Percentiles rank a stretch among this genome's conserved stretches.
Conservation (phyloP, 2,113 vertebrate species). For the Xenotilapia caudafasciata region DNA sequence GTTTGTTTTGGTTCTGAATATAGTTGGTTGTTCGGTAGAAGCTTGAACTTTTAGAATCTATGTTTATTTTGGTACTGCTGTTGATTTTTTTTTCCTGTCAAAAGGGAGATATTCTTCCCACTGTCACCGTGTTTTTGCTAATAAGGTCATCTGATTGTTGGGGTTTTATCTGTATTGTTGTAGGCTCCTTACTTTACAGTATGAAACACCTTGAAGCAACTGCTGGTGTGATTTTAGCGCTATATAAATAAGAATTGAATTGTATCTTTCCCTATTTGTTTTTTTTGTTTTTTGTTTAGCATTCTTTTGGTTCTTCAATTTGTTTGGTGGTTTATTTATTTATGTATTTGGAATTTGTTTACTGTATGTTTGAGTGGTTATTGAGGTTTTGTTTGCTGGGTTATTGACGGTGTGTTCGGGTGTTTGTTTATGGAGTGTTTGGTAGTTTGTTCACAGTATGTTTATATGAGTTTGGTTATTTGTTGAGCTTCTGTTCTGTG, state of each 20-base stretch:
- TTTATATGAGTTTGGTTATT: background rate
- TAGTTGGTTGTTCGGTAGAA: background rate
- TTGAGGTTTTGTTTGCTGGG: background rate
- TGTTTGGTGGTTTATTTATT: background rate
- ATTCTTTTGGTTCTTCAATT: background rate
- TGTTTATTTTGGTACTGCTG: background rate
- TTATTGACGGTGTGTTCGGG: background rate
- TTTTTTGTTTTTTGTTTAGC: background rate
- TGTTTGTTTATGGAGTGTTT: background rate
- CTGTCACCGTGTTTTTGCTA: background rate
- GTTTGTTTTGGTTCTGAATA: background rate
- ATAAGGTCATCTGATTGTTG: background rate
- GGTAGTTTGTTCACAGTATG: background rate
- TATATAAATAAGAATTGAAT: background rate
- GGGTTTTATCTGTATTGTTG: background rate
- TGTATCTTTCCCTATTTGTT: background rate
- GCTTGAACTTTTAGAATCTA: background rate
- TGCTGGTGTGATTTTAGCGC: background rate
- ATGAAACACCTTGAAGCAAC: background rate
- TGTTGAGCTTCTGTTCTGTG: background rate
- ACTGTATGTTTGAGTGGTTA: background rate
- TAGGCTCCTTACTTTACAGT: background rate
- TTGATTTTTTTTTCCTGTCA: background rate
- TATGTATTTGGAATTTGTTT: background rate
- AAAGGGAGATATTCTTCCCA: background rate